Conservation (phyloP, 2,888 invertebrate genomes). For the Balanococcus diminutus region DNA sequence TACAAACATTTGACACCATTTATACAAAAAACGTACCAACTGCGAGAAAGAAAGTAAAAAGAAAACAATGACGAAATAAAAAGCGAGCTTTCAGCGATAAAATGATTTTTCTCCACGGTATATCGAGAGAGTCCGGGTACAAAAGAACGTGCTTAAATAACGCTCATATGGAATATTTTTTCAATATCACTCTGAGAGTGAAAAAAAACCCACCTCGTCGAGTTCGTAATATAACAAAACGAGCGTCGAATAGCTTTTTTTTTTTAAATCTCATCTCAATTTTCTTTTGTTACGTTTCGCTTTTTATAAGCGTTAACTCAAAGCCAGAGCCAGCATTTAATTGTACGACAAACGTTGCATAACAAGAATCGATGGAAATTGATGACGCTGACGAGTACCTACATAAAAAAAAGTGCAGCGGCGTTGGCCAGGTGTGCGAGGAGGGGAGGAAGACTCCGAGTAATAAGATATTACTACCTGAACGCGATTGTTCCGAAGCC, state of each 20-base stretch:
- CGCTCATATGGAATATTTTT: background rate
- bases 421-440: background rate
- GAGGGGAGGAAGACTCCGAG: background rate
- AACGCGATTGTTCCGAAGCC: conserved; percentile 52
- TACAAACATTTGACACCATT: background rate
- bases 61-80: background rate
- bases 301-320: conserved; percentile 1
- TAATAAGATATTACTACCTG: conserved; percentile 50
- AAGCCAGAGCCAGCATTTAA: conserved; percentile 13
- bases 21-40: background rate
- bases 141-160: background rate
- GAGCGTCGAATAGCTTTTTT: conserved; percentile 9
- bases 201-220: background rate
- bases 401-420: background rate
- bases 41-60: background rate
- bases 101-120: conserved; percentile 5
- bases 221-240: background rate
- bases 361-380: conserved; percentile 49
- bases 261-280: conserved; percentile 35
- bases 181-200: background rate
- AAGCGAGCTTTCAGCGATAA: background rate
- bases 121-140: background rate
- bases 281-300: conserved; percentile 17
- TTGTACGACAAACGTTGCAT: conserved; percentile 36
- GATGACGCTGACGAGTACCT: conserved; percentile 30